Evolutionary conservation across 2,888 invertebrate genomes (phyloP), one percentile per base, ranked within the genome.

Genomic region (Stictocephala bisonia): DNA sequence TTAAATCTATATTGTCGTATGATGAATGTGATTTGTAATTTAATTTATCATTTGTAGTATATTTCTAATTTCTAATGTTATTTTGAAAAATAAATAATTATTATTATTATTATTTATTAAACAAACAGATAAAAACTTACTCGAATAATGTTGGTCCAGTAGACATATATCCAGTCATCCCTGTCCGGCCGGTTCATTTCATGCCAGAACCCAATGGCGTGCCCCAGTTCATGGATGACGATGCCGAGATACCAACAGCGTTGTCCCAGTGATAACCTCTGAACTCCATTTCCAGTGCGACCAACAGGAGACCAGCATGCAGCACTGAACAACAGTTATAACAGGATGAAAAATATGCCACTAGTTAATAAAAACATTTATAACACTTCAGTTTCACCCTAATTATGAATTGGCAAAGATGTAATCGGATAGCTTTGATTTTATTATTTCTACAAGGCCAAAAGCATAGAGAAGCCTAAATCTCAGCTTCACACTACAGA

Each of bases 171-270:
- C 78, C 81, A 84, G 22, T 80, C 77, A 72, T 86, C 86, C 31
- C 86, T 79, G 80, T 86, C 86, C 0, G 83, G 82, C 29, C 86
- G 79, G 72, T 83, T 85, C 80, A 86, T 86, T 78, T 86, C 86
- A 77, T 86, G 86, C 84, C 84, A 84, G 79, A 86, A 85, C 0
- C 86, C 86, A 6, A 85, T 78, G 0, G 84, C 82, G 77, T 86
- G 86, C 77, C 85, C 83, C 67, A 86, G 78, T 79, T 86, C 86
- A 78, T 86, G 86, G 71, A 85, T 81, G 31, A 85, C 83, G 69
- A 85, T 85, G 3, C 85, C 86, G 20, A 82, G 80, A 56, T 81
- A 82, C 79, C 85, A 82, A 77, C 86, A 86, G 2, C 82, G 82
- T 4, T 79, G 77, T 0, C 82, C 81, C 73, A 88, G 80, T 1